Conservation (phyloP, 2,888 invertebrate genomes). For the Sarcophaga variegata region DNA sequence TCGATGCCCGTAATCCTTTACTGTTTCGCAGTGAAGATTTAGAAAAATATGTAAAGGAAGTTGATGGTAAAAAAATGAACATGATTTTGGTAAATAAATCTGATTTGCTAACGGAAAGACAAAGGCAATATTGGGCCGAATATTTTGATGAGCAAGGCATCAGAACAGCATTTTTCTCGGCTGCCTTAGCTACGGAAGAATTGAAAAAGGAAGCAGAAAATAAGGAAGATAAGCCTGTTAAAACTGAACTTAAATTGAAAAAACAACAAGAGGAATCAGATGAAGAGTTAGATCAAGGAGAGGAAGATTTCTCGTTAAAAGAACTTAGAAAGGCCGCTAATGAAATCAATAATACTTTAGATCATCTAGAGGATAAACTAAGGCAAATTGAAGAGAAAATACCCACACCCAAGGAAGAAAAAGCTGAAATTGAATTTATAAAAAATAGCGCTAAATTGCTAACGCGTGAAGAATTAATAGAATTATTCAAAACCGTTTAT, state of each 20-base stretch:
- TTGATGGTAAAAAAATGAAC: conserved; percentile 87
- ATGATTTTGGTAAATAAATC: conserved; percentile 97
- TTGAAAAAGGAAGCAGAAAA: conserved; percentile 75
- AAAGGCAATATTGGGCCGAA: conserved; percentile 91
- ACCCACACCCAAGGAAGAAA: conserved; percentile 69
- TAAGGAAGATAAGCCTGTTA: conserved; percentile 47
- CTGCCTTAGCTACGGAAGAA: conserved; percentile 85
- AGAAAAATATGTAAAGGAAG: conserved; percentile 91
- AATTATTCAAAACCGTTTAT: conserved; percentile 86
- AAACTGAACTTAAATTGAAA: conserved; percentile 62
- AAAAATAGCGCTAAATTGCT: conserved; percentile 81
- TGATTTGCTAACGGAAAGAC: conserved; percentile 91
- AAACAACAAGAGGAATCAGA: conserved; percentile 41
- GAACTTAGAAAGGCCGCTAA: conserved; percentile 83
- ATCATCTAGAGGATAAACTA: conserved; percentile 84
- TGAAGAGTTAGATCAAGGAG: conserved; percentile 28
- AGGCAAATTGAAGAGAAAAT: conserved; percentile 83
- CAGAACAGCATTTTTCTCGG: conserved; percentile 95
- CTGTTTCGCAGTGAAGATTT: conserved; percentile 96
- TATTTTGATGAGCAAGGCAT: conserved; percentile 90
- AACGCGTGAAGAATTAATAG: conserved; percentile 87
- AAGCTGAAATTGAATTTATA: conserved; percentile 70
- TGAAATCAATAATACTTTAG: conserved; percentile 83
- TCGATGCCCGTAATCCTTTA: conserved; percentile 97
- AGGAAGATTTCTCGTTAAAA: conserved; percentile 74